A percentile compares a stretch with the other conserved stretches of the same genome.
These are phyloP conservation scores for Resseliella maxima DNA, from an alignment of 2,888 invertebrate genomes.

Conservation along the genomic window DNA sequence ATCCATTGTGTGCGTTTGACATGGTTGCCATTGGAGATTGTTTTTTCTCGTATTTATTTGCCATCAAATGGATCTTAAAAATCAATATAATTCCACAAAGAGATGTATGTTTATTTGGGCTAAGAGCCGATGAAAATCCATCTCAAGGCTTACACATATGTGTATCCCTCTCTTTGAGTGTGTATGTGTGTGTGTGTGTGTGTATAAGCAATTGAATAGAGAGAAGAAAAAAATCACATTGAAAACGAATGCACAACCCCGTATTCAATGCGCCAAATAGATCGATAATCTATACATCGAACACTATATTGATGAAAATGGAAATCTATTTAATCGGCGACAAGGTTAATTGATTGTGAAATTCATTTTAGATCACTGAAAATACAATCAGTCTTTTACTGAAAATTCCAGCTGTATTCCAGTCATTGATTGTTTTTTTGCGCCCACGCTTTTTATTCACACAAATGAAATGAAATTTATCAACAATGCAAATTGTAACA, in stretches of 20 bases:
- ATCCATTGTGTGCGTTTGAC: no score
- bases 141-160: background rate
- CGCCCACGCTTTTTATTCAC: background rate
- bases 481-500: background rate
- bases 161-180: no score
- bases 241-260: background rate
- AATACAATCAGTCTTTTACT: background rate
- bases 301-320: background rate
- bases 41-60: background rate
- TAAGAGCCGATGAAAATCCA: constrained; percentile 1
- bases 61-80: background rate
- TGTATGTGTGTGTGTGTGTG: background rate
- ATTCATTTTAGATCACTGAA: background rate
- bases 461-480: background rate
- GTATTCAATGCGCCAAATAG: background rate
- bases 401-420: background rate
- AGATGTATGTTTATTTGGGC: background rate
- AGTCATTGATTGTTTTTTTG: background rate
- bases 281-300: constrained; percentile 1
- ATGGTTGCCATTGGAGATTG: background rate
- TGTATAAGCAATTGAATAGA: background rate
- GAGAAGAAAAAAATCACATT: background rate
- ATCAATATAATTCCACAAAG: background rate
- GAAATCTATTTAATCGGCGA: background rate
- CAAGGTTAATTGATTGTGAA: background rate